Evolutionary conservation across 1,140 invertebrate species (phyloP).

Genomic region (Leptonema lineaticorne): DNA sequence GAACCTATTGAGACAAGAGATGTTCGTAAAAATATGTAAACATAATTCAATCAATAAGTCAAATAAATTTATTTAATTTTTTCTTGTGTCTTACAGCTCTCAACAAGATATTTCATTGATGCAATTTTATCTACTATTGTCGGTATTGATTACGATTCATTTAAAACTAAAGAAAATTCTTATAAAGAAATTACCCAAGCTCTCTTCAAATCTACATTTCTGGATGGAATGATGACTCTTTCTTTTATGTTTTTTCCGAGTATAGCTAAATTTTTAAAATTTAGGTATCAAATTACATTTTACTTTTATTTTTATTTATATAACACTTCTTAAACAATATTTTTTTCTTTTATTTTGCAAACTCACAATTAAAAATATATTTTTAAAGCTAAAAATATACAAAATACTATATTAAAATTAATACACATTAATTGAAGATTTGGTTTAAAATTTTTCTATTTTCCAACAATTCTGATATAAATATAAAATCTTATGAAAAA

Average conservation of each 20-base stretch:
- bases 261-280: conserved; percentile 1
- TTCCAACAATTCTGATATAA: no score
- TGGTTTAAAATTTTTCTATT: no score
- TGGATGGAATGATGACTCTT: background rate
- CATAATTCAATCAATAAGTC: background rate
- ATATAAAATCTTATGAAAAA: no score
- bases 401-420: no score
- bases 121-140: background rate
- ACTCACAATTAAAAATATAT: no score
- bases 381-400: no score
- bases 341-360: no score
- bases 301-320: background rate
- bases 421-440: no score
- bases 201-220: background rate
- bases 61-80: background rate
- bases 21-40: background rate
- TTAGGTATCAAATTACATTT: conserved; percentile 2
- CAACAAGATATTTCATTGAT: background rate
- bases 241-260: conserved; percentile 13
- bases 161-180: background rate
- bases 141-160: conserved; percentile 4
- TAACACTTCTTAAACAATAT: no score
- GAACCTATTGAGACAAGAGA: conserved; percentile 5
- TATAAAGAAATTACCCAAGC: background rate
- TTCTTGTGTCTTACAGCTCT: conserved; percentile 4